These are phyloP conservation scores for Drosophila lutescens DNA, from an alignment of 2,888 invertebrate genomes.

Conservation along the genomic window DNA sequence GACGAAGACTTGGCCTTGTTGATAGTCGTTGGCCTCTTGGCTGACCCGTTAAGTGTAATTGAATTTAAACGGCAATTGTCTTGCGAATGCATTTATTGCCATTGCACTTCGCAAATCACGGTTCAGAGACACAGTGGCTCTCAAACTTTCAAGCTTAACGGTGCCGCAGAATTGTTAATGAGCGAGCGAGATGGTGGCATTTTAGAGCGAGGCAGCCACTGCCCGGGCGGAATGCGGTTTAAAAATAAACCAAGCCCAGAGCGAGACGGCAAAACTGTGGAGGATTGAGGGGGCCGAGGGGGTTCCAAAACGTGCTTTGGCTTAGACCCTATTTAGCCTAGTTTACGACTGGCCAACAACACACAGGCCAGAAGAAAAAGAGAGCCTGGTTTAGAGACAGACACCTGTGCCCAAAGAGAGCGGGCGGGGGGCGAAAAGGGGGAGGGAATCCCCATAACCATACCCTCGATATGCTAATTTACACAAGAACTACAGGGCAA, in stretches of 20 bases:
- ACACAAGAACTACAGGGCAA: constrained; percentile 13
- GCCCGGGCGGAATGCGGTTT: constrained; percentile 74
- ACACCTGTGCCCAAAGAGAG: constrained; percentile 45
- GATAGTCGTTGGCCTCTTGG: constrained; percentile 55
- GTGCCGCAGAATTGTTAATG: constrained; percentile 31
- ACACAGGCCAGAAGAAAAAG: constrained; percentile 9
- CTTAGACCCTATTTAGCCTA: constrained; percentile 81
- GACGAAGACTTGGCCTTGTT: constrained; percentile 43
- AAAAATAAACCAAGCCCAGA: constrained; percentile 74
- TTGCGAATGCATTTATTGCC: constrained; percentile 51
- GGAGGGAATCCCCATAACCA: background rate
- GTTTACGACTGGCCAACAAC: constrained; percentile 55
- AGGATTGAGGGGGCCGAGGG: constrained; percentile 29
- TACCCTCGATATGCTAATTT: constrained; percentile 37
- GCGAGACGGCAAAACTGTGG: background rate
- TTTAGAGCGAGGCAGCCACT: no score
- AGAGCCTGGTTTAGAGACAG: constrained; percentile 53
- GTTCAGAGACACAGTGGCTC: constrained; percentile 24
- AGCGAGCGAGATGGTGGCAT: constrained; percentile 28
- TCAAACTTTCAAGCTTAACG: constrained; percentile 37
- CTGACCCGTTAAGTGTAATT: constrained; percentile 69
- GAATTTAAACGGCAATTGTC: constrained; percentile 69
- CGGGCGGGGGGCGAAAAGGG: background rate
- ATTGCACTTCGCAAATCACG: constrained; percentile 28
- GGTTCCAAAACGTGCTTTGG: constrained; percentile 74